These are phyloP conservation scores for Drosophila planitibia DNA, from an alignment of 2,888 invertebrate species.

Conservation along the genomic window DNA sequence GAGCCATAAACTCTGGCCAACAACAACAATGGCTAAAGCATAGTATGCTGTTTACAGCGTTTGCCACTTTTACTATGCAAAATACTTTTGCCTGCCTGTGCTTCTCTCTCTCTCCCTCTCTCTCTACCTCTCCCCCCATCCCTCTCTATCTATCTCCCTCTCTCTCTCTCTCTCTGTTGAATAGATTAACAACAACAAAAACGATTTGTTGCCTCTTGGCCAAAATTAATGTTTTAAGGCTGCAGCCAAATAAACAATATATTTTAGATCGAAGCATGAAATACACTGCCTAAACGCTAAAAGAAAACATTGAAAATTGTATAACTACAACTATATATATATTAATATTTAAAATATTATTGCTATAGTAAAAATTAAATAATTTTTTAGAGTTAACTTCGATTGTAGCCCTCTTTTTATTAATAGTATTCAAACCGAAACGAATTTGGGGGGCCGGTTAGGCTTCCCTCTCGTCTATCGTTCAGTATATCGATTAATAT, in stretches of 20 bases:
- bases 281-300: background rate
- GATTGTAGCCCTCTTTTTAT: background rate
- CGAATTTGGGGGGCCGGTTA: background rate
- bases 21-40: constrained; percentile 23
- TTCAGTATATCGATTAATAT: background rate
- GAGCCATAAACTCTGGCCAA: constrained; percentile 48
- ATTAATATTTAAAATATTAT: background rate
- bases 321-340: background rate
- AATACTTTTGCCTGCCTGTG: constrained; percentile 59
- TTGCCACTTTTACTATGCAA: constrained; percentile 74
- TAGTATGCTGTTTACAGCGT: constrained; percentile 26
- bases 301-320: background rate
- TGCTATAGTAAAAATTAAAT: fast-evolving
- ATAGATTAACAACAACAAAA: constrained; percentile 67
- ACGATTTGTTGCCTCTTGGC: constrained; percentile 27
- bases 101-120: background rate
- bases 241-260: background rate
- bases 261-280: background rate
- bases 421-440: background rate
- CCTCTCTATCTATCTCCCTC: background rate
- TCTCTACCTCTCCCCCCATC: background rate
- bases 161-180: constrained; percentile 47
- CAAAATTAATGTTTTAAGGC: constrained; percentile 16
- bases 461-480: background rate
- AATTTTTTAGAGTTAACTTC: fast-evolving